Evolutionary conservation across 2,888 invertebrate genomes (phyloP).

Genomic region (Incurvaria masculella): DNA sequence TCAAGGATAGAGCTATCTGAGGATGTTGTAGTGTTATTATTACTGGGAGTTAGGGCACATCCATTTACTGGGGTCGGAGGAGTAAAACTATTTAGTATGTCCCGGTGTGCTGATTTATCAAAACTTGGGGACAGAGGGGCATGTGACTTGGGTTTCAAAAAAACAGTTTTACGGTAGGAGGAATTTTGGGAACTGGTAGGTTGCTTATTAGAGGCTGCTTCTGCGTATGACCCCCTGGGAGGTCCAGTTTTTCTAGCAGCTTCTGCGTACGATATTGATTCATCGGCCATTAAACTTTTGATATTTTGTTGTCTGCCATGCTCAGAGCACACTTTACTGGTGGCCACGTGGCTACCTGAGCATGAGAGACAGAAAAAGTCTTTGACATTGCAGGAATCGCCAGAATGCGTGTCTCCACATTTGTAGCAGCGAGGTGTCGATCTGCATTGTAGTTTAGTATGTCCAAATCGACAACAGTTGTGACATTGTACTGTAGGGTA

Average conservation of each 20-base stretch:
- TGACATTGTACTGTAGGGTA: constrained; percentile 4
- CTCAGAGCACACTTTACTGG: background rate
- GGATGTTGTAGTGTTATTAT: too few species aligned
- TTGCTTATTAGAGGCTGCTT: too few species aligned
- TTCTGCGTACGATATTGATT: background rate
- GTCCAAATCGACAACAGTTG: constrained; percentile 1
- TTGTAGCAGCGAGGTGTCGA: constrained; percentile 2
- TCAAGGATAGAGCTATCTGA: too few species aligned
- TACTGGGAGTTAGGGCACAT: too few species aligned
- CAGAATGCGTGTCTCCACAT: background rate
- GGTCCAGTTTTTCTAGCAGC: background rate
- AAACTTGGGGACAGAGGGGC: too few species aligned
- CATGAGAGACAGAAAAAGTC: background rate
- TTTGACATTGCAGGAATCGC: background rate
- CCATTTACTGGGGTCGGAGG: too few species aligned
- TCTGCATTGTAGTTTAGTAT: constrained; percentile 1
- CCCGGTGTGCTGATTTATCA: too few species aligned
- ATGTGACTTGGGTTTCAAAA: too few species aligned
- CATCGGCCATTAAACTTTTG: background rate
- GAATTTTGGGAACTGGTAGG: too few species aligned
- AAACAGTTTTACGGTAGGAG: too few species aligned
- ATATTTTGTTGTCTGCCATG: background rate
- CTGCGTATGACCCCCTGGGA: background rate
- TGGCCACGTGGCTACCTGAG: background rate
- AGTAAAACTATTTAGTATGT: too few species aligned